Percentiles rank a stretch among this genome's conserved stretches.
Conservation (phyloP, 2,797 vertebrate species). For the Coracias cyanogaster region DNA sequence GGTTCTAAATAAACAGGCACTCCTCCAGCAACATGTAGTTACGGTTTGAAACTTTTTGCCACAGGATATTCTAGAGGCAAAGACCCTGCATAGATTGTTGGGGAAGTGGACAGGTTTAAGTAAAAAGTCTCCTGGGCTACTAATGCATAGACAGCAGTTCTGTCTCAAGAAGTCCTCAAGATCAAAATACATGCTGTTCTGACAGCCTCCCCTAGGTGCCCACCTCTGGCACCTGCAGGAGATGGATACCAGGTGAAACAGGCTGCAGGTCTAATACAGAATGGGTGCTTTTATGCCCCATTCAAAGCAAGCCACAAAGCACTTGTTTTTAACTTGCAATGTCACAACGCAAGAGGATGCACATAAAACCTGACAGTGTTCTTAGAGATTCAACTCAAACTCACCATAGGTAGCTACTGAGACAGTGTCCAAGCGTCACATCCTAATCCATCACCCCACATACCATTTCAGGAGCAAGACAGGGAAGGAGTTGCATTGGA, state of each 20-base stretch:
- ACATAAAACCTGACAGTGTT: not conserved
- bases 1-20: not conserved
- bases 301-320: not conserved
- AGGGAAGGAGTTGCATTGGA: not conserved
- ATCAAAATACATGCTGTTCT: not conserved
- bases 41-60: not conserved
- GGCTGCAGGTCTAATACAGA: not conserved
- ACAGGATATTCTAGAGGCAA: not conserved
- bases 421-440: not conserved
- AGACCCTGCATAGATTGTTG: not conserved
- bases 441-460: not conserved
- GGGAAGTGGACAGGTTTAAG: not conserved
- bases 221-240: not conserved
- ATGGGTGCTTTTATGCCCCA: not conserved
- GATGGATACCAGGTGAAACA: fast-evolving
- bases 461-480: not conserved
- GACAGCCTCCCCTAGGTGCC: not conserved
- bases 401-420: not conserved
- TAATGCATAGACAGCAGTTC: not conserved
- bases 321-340: not conserved
- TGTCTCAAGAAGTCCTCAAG: not conserved
- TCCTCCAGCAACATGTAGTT: not conserved
- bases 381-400: not conserved
- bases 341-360: not conserved
- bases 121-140: not conserved